A percentile compares a stretch with the other conserved stretches of the same genome.
Conservation (phyloP, 2,888 invertebrate genomes). For the Amphipyra tragopoginis region DNA sequence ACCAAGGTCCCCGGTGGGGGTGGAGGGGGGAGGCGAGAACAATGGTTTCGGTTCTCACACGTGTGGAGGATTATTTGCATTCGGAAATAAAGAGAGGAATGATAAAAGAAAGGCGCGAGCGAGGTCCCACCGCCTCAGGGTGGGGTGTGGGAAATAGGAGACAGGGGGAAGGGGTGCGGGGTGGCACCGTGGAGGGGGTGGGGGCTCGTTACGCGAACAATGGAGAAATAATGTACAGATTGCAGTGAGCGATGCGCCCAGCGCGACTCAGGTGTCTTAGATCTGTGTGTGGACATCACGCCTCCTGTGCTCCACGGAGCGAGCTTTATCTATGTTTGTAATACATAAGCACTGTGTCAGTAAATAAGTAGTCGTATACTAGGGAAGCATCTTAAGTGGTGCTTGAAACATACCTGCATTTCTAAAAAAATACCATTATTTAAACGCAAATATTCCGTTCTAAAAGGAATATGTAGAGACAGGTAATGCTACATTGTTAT, state of each 20-base stretch:
- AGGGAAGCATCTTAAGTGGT: slow-evolving; percentile 12
- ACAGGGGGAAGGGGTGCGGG: slow-evolving; percentile 69
- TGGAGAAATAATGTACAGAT: slow-evolving; percentile 91
- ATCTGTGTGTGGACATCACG: slow-evolving; percentile 82
- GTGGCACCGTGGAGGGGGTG: slow-evolving; percentile 72
- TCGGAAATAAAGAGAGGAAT: slow-evolving; percentile 90
- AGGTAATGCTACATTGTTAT: background rate
- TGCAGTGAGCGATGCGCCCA: slow-evolving; percentile 90
- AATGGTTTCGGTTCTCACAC: slow-evolving; percentile 91
- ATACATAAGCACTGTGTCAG: slow-evolving; percentile 39
- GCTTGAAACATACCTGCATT: slow-evolving; percentile 11
- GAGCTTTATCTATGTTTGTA: slow-evolving; percentile 51
- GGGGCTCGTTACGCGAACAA: slow-evolving; percentile 90
- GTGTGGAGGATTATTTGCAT: slow-evolving; percentile 91
- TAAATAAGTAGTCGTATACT: slow-evolving; percentile 33
- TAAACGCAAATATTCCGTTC: background rate
- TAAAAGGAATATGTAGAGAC: slow-evolving; percentile 3
- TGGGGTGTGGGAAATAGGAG: slow-evolving; percentile 87
- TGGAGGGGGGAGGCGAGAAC: slow-evolving; percentile 86
- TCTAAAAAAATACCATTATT: background rate
- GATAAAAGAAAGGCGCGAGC: slow-evolving; percentile 90
- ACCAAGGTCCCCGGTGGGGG: slow-evolving; percentile 87
- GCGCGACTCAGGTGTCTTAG: slow-evolving; percentile 88
- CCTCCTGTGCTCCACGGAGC: slow-evolving; percentile 57
- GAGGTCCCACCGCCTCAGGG: slow-evolving; percentile 88